Conservation (phyloP, 2,113 vertebrate species). For the Urocolius indicus region DNA sequence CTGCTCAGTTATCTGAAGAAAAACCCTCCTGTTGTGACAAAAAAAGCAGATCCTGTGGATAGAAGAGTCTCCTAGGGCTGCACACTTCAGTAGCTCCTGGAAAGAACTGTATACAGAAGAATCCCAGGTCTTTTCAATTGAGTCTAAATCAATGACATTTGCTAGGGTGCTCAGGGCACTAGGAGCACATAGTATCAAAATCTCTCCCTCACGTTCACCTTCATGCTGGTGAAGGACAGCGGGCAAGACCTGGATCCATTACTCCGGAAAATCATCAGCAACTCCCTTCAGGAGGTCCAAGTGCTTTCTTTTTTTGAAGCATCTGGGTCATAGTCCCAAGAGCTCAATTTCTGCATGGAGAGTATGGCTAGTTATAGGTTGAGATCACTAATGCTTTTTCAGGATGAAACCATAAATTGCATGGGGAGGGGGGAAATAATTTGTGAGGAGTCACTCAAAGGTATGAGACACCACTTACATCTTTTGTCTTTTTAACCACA, state of each 20-base stretch:
- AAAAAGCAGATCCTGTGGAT: not conserved
- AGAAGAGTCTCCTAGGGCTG: not conserved
- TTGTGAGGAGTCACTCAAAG: not conserved
- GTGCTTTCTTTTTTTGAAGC: not conserved
- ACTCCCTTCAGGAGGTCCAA: not conserved
- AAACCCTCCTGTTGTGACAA: conserved; percentile 6
- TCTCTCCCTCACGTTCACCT: not conserved
- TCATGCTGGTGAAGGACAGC: conserved; percentile 21
- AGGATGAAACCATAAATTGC: not conserved
- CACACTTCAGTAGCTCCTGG: not conserved
- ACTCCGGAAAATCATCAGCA: not conserved
- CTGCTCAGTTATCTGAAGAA: not conserved
- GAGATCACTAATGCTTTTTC: not conserved
- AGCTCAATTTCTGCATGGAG: not conserved
- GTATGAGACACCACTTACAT: not conserved
- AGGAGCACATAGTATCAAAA: not conserved
- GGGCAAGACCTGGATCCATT: not conserved
- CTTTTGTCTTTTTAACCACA: not conserved
- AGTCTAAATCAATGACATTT: not conserved
- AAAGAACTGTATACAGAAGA: not conserved
- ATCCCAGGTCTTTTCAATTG: conserved; percentile 13
- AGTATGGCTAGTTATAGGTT: not conserved
- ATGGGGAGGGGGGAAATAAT: fast-evolving
- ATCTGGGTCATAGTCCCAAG: not conserved
- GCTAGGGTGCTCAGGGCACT: not conserved